Evolutionary conservation across 1,140 invertebrate species (phyloP).

Genomic region (Yoshiicerus persimilis): DNA sequence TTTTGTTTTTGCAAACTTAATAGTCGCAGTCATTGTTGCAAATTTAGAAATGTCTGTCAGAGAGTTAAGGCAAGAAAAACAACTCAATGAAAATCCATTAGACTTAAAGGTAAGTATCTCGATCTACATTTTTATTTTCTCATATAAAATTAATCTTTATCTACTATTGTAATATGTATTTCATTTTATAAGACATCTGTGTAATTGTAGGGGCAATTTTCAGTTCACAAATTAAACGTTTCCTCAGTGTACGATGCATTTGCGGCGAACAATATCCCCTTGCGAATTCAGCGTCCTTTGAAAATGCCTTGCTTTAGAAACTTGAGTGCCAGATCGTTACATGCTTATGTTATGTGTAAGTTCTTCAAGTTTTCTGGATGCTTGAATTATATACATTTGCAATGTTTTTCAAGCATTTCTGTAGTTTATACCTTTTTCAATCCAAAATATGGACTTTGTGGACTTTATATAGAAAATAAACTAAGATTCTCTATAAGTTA

Average conservation of each 20-base stretch:
- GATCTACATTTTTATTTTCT: too few relatives aligned
- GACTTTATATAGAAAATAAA: too few relatives aligned
- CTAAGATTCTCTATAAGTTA: too few relatives aligned
- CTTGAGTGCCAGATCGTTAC: background rate
- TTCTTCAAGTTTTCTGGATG: background rate
- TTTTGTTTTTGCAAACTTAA: slow-evolving; percentile 51
- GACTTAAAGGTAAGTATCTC: background rate
- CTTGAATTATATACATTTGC: background rate
- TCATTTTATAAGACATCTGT: too few relatives aligned
- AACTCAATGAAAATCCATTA: slow-evolving; percentile 32
- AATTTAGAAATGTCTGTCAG: slow-evolving; percentile 47
- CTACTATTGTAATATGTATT: too few relatives aligned
- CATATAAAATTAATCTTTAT: too few relatives aligned
- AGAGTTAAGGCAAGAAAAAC: slow-evolving; percentile 32
- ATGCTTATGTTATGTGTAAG: slow-evolving; percentile 35
- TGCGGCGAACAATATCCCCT: background rate
- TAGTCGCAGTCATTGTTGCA: slow-evolving; percentile 50
- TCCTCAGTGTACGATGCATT: slow-evolving; percentile 24
- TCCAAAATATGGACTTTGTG: background rate
- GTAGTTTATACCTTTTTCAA: too few relatives aligned
- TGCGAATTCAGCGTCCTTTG: slow-evolving; percentile 34
- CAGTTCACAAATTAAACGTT: background rate
- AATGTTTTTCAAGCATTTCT: too few relatives aligned
- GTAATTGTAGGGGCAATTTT: slow-evolving; percentile 17
- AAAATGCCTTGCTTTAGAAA: slow-evolving; percentile 28